These are phyloP conservation scores for Eleginops maclovinus DNA, from an alignment of 2,113 vertebrate genomes.

Conservation along the genomic window DNA sequence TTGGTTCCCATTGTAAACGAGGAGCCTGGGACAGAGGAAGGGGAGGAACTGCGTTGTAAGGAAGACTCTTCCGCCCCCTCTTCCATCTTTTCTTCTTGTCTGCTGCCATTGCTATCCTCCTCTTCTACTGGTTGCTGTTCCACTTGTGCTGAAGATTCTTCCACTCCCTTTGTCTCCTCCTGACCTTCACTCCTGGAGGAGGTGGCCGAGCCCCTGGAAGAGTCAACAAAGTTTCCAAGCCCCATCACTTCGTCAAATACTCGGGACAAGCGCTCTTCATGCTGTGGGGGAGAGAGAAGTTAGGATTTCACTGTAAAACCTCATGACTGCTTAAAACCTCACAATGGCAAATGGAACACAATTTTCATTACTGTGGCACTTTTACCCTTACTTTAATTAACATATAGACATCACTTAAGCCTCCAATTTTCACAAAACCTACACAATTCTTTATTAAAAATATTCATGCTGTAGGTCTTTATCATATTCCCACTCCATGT, in stretches of 20 bases:
- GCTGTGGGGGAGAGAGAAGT: conserved; percentile 45
- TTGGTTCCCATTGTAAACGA: conserved; percentile 43
- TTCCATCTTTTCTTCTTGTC: conserved; percentile 55
- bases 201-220: conserved; percentile 66
- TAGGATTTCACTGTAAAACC: not conserved
- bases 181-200: conserved; percentile 69
- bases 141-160: conserved; percentile 47
- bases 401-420: too few relatives aligned
- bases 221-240: conserved; percentile 73
- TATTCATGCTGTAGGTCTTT: not conserved
- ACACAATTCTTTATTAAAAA: not conserved
- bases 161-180: conserved; percentile 51
- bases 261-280: conserved; percentile 72
- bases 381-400: not conserved
- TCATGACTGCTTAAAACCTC: not conserved
- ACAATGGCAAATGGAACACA: not conserved
- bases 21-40: conserved; percentile 22
- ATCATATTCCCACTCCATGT: not conserved
- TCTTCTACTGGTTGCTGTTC: conserved; percentile 48
- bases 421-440: not conserved
- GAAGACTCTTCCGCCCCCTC: conserved; percentile 38
- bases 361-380: not conserved
- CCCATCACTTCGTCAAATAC: conserved; percentile 80
- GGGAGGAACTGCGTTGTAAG: conserved; percentile 24
- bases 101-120: conserved; percentile 64